Evolutionary conservation across 2,888 invertebrate species (phyloP), one percentile per base, ranked within the genome.

Genomic region (Parascotia fuliginaria): DNA sequence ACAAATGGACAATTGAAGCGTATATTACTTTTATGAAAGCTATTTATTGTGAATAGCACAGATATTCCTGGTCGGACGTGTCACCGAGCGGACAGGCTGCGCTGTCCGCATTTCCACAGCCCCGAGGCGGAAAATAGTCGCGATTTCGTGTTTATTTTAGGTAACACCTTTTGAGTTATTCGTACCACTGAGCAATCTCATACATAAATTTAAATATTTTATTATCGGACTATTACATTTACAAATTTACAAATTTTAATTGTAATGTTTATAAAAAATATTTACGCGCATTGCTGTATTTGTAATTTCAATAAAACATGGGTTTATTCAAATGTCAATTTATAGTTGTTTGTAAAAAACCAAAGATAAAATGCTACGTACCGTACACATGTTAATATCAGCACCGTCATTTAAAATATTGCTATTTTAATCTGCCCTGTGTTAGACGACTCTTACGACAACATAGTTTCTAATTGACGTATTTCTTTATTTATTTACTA

Each of bases 141-240:
- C 68, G 70, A 80, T 79, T 82, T 76, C 69, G 71, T 78, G 80
- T 83, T 82, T 87, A 87, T 87, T 88, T 85, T 73, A 72, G 79
- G 77, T 69, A 64, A 67, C 57, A 52, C 62, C 73, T 73, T 71
- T 68, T 83, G 72, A 79, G 85, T 82, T 79, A 83, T 83, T 81
- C 65, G 61, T 45, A 59, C 56, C 62, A 73, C 61, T 75, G 67
- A 60, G 56, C 50, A 40, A 43, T 39, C 33, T 43, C 43, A 67
- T 61, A 50, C 12, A 41, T 42, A 27, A 2, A 60, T 48, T 46
- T 40, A 12, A 45, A 38, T 43, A 9, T 32, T 2, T 15, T 38
- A 29, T 11, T 42, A 45, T 29, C 15, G 34, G 33, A 11, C 29
- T 11, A 39, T 39, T 15, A 32, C 24, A 45, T 3, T n/a, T n/a